Evolutionary conservation across 2,888 invertebrate species (phyloP).

Genomic region (Drosophila pseudotakahashii): DNA sequence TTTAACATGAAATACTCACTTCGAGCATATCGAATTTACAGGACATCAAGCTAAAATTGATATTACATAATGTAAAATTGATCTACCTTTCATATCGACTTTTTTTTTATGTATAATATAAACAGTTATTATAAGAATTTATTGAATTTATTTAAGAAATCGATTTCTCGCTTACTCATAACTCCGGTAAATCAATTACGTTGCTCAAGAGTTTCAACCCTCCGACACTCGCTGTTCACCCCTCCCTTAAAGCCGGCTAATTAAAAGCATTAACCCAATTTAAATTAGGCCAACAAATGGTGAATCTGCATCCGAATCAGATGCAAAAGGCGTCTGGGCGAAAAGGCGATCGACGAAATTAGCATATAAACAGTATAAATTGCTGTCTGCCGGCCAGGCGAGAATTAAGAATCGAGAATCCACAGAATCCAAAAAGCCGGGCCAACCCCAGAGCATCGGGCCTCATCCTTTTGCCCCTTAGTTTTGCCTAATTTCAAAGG

Average conservation of each 20-base stretch:
- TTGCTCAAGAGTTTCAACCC: conserved; percentile 8
- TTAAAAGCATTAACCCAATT: conserved; percentile 67
- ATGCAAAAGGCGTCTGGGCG: conserved; percentile 8
- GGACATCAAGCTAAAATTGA: too few species aligned
- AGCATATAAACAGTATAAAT: conserved; percentile 81
- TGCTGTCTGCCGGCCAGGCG: conserved; percentile 53
- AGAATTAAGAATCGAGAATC: too few species aligned
- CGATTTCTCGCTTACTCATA: not conserved
- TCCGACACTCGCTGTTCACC: too few species aligned
- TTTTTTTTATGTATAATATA: too few species aligned
- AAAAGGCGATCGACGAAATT: conserved; percentile 56
- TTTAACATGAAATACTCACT: too few species aligned
- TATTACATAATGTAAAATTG: too few species aligned
- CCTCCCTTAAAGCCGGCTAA: conserved; percentile 36
- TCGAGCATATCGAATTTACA: too few species aligned
- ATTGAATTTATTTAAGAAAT: not conserved
- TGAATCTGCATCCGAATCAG: conserved; percentile 32
- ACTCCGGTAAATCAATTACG: conserved; percentile 8
- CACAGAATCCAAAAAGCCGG: not conserved
- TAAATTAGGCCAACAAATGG: conserved; percentile 73
- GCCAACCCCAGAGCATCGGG: conserved; percentile 13
- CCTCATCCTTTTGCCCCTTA: conserved; percentile 70
- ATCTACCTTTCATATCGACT: too few species aligned
- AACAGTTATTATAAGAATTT: too few species aligned
- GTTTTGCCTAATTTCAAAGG: conserved; percentile 82